These are phyloP conservation scores for Emys orbicularis DNA, from an alignment of 2,797 vertebrate species.

Conservation along the genomic window DNA sequence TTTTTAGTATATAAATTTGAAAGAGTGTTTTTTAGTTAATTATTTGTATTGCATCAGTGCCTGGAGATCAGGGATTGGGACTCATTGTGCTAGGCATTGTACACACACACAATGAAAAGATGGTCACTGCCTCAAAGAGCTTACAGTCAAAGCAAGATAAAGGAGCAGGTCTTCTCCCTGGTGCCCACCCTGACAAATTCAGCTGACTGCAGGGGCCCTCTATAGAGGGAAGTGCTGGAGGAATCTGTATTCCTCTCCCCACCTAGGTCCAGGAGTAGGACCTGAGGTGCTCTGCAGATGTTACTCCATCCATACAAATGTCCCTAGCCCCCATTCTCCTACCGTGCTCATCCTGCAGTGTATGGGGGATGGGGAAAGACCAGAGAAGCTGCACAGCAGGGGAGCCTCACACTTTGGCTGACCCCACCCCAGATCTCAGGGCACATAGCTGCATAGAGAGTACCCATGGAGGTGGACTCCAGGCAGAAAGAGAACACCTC, in stretches of 20 bases:
- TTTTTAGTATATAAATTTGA: not conserved
- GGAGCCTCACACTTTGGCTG: not conserved
- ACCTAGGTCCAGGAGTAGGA: not conserved
- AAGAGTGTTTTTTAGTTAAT: not conserved
- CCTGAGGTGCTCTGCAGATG: not conserved
- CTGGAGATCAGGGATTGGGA: not conserved
- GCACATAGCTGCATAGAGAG: too few species aligned
- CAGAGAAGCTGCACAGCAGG: not conserved
- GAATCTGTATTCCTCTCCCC: not conserved
- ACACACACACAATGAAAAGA: not conserved
- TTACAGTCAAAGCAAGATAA: not conserved
- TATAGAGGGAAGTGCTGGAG: not conserved
- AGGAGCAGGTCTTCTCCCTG: not conserved
- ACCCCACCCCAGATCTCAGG: not conserved
- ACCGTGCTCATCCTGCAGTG: not conserved
- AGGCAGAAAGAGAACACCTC: not conserved
- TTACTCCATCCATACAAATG: not conserved
- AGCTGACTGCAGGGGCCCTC: not conserved
- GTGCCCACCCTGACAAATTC: not conserved
- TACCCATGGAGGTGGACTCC: not conserved
- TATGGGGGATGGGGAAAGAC: not conserved
- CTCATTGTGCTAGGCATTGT: not conserved
- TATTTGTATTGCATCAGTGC: not conserved
- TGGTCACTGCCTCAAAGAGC: not conserved
- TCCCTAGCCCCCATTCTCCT: not conserved